phyloP scores from a whole-genome alignment of 2,797 vertebrate genomes.

The Hydrophis major region DNA sequence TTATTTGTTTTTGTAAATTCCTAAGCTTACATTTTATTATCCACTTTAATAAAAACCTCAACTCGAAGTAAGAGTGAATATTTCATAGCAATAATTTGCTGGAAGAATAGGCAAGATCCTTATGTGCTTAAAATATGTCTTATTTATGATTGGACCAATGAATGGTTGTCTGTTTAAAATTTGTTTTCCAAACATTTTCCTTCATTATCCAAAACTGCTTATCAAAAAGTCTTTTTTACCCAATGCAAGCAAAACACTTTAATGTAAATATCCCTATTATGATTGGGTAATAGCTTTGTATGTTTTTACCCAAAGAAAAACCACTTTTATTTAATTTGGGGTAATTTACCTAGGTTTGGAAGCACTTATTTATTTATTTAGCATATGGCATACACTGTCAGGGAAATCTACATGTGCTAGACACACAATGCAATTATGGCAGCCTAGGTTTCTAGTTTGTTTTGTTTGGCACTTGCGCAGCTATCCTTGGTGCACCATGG shows the following conservation, averaged over 20 bases:
- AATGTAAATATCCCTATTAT: neutral
- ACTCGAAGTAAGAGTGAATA: neutral
- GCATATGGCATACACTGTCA: neutral
- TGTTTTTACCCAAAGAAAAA: neutral
- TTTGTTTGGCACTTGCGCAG: neutral
- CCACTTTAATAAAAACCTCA: neutral
- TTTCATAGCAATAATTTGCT: neutral
- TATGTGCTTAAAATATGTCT: neutral
- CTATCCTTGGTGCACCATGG: neutral
- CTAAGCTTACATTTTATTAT: neutral
- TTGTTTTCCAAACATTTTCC: neutral
- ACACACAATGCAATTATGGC: neutral
- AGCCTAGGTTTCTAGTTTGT: neutral
- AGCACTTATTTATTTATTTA: neutral
- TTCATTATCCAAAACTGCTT: neutral
- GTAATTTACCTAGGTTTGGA: neutral
- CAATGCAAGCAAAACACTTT: neutral
- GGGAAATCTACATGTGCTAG: neutral
- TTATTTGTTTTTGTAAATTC: slow-evolving; percentile 12
- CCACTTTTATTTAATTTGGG: neutral
- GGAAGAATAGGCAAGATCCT: neutral
- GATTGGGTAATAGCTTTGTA: neutral
- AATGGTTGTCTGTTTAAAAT: neutral
- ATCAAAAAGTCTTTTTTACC: neutral
- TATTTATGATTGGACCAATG: neutral